phyloP scores from a whole-genome alignment of 2,888 invertebrate genomes.

The Copidosoma aretas region DNA sequence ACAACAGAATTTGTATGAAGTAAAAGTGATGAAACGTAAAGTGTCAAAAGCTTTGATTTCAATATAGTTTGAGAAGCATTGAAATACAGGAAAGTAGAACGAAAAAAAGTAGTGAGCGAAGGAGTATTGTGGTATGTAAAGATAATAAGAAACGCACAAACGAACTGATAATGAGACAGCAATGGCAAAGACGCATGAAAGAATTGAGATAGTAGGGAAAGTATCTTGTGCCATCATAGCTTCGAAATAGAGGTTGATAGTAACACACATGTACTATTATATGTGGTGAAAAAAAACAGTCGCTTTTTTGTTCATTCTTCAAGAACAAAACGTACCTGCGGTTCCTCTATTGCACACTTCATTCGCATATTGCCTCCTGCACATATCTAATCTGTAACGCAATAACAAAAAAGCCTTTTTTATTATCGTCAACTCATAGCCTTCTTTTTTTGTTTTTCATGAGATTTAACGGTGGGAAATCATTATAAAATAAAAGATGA shows the following conservation, averaged over 20 bases:
- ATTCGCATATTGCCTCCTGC: conserved; percentile 92
- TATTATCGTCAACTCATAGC: conserved; percentile 48
- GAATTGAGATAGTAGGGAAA: not conserved
- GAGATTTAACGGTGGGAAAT: too few species aligned
- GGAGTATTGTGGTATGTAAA: conserved; percentile 3
- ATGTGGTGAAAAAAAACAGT: not conserved
- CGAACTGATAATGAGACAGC: conserved; percentile 6
- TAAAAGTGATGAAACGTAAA: too few species aligned
- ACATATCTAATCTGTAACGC: conserved; percentile 97
- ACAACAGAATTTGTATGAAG: too few species aligned
- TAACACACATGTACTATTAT: not conserved
- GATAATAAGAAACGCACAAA: conserved; percentile 3
- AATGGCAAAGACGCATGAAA: conserved; percentile 14
- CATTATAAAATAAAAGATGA: too few species aligned
- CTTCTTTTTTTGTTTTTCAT: too few species aligned
- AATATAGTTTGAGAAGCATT: conserved; percentile 4
- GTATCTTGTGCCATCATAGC: not conserved
- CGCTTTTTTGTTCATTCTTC: conserved; percentile 9
- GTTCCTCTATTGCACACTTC: conserved; percentile 98
- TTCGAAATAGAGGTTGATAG: not conserved
- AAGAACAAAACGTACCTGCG: conserved; percentile 78
- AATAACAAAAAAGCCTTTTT: conserved; percentile 66
- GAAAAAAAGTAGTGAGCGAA: conserved; percentile 34
- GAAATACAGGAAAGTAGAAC: conserved; percentile 13
- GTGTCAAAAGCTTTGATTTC: too few species aligned